phyloP scores from a whole-genome alignment of 2,113 vertebrate genomes.

The Procavia capensis region DNA sequence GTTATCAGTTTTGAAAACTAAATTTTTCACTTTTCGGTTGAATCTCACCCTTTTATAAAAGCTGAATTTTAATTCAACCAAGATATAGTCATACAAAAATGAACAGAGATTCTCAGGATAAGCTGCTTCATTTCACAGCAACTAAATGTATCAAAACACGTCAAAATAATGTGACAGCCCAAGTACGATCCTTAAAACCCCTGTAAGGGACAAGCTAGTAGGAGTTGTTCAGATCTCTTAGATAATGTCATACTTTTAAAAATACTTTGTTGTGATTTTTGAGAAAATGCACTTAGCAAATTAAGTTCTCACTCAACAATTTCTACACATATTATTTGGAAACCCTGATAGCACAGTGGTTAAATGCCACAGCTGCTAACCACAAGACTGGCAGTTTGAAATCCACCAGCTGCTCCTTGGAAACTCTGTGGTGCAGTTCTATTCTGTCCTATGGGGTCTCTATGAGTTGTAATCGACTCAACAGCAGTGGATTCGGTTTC shows the following conservation, averaged over 20 bases:
- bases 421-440: too few relatives aligned
- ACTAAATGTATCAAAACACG: conserved; percentile 71
- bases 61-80: conserved; percentile 50
- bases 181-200: conserved; percentile 64
- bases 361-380: too few relatives aligned
- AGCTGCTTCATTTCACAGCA: conserved; percentile 56
- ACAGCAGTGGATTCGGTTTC: too few relatives aligned
- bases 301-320: neutral
- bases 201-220: conserved; percentile 48
- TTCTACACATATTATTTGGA: neutral
- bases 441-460: too few relatives aligned
- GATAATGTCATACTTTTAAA: neutral
- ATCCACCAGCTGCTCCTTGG: too few relatives aligned
- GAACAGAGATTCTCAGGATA: conserved; percentile 41
- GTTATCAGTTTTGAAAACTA: conserved; percentile 19
- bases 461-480: too few relatives aligned
- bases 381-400: too few relatives aligned
- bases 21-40: neutral
- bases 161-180: conserved; percentile 60
- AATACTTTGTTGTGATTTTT: neutral
- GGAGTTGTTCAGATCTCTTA: conserved; percentile 72
- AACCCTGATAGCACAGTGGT: too few relatives aligned
- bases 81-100: conserved; percentile 32
- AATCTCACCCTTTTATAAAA: neutral
- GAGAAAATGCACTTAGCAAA: neutral